Conservation (phyloP, 2,113 vertebrate genomes). For the Leptocoma aspasia region DNA sequence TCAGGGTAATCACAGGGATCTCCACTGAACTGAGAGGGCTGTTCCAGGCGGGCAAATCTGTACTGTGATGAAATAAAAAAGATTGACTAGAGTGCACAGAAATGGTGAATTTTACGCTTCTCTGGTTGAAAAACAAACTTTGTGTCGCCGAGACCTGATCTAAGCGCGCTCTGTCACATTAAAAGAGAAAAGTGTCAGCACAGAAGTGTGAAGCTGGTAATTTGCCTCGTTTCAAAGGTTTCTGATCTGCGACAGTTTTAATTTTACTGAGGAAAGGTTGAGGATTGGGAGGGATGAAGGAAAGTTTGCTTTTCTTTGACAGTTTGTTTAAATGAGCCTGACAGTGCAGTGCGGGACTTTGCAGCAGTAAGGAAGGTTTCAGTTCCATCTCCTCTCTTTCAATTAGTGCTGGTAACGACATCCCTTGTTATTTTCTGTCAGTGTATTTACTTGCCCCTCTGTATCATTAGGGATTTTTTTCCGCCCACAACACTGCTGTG, state of each 20-base stretch:
- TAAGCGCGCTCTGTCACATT: background rate
- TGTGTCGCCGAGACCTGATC: background rate
- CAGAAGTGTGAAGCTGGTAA: background rate
- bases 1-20: constrained; percentile 76
- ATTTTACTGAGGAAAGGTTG: background rate
- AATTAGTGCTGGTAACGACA: constrained; percentile 41
- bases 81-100: background rate
- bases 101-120: background rate
- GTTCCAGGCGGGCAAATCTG: constrained; percentile 78
- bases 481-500: constrained; percentile 61
- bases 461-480: constrained; percentile 42
- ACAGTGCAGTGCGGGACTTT: background rate
- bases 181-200: background rate
- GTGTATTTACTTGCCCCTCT: constrained; percentile 56
- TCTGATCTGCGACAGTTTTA: background rate
- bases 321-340: constrained; percentile 41
- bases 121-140: constrained; percentile 5
- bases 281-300: constrained; percentile 16
- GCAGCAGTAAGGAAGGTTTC: constrained; percentile 23
- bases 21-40: constrained; percentile 85
- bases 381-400: constrained; percentile 37
- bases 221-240: background rate
- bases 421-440: constrained; percentile 57
- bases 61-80: constrained; percentile 74
- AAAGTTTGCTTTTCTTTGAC: constrained; percentile 34